phyloP scores from a whole-genome alignment of 2,888 invertebrate species.

The Macrosiphum euphorbiae region DNA sequence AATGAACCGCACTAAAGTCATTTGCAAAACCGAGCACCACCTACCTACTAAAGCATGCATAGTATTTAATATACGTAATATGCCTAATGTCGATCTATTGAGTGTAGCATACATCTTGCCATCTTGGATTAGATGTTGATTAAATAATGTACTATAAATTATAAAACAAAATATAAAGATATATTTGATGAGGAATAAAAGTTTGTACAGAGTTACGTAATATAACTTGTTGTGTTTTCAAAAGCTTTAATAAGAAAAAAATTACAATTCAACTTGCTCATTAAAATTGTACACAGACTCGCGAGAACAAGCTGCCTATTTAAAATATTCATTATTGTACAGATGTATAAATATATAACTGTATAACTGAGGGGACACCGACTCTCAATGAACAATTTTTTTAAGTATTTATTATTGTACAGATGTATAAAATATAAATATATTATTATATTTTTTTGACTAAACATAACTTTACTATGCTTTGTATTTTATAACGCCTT shows the following conservation, averaged over 20 bases:
- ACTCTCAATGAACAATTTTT: not conserved
- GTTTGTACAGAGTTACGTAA: not conserved
- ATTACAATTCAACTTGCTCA: not conserved
- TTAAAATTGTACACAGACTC: not conserved
- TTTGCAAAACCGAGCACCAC: not conserved
- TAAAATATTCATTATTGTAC: not conserved
- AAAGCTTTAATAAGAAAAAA: constrained; percentile 4
- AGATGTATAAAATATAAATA: constrained; percentile 2
- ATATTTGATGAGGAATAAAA: not conserved
- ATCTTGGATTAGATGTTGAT: not conserved
- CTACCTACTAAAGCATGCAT: not conserved
- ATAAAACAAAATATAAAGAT: not conserved
- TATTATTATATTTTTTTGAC: not conserved
- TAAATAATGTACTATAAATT: not conserved
- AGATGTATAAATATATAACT: not conserved
- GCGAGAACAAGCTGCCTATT: not conserved
- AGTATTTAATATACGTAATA: not conserved
- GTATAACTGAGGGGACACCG: not conserved
- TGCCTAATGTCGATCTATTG: not conserved
- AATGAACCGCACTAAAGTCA: not conserved
- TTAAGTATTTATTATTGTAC: not conserved
- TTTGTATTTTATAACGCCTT: not conserved
- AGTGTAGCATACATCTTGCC: not conserved
- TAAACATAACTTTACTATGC: not conserved
- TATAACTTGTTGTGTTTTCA: not conserved